A percentile compares a stretch with the other conserved stretches of the same genome.
Evolutionary conservation across 2,113 vertebrate species (phyloP).

Genomic region (Saguinus imperator): DNA sequence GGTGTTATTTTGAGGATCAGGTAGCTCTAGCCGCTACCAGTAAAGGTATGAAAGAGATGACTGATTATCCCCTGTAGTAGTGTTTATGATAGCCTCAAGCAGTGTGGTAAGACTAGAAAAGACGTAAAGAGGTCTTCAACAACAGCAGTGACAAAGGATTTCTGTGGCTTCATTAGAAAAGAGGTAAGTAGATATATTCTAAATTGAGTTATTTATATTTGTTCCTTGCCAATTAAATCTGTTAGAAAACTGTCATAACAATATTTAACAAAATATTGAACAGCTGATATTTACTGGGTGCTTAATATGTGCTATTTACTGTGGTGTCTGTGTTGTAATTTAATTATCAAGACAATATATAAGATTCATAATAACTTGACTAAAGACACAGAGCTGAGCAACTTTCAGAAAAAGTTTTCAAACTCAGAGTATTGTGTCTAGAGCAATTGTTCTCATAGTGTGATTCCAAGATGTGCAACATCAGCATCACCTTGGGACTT

Average conservation of each 20-base stretch:
- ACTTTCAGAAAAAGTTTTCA: background rate
- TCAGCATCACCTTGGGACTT: background rate
- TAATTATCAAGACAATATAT: background rate
- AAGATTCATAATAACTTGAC: background rate
- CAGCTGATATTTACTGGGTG: background rate
- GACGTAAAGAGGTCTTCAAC: background rate
- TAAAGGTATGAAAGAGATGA: background rate
- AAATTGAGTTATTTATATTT: background rate
- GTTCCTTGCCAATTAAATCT: background rate
- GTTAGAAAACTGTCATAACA: background rate
- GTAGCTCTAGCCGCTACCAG: background rate
- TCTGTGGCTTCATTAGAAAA: background rate
- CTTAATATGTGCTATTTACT: background rate
- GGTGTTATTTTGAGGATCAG: background rate
- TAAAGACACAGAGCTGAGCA: background rate
- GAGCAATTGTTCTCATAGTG: background rate
- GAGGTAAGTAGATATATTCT: background rate
- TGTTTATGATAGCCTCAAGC: background rate
- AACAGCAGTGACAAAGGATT: background rate
- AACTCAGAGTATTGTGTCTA: background rate
- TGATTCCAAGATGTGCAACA: background rate
- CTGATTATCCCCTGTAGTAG: background rate
- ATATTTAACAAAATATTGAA: background rate
- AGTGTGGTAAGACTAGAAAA: background rate
- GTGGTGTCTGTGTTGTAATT: background rate